Conservation (phyloP, 2,113 vertebrate genomes). For the Colistium nudipinnis region DNA sequence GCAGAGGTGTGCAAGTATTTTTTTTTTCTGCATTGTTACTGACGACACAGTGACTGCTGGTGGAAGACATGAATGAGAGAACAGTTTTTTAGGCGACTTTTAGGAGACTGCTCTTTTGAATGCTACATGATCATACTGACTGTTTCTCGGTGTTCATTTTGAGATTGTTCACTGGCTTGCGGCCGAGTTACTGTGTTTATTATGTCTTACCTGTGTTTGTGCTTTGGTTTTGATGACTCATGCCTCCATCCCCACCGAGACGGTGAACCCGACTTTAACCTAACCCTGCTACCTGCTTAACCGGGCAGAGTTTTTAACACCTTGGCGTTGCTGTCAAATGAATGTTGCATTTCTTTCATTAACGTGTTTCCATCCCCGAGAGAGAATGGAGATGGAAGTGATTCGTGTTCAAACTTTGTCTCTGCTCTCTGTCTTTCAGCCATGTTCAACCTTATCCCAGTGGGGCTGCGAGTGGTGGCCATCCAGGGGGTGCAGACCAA, state of each 20-base stretch:
- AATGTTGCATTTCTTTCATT: not conserved
- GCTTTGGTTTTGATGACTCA: conserved; percentile 12
- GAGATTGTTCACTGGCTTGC: conserved; percentile 11
- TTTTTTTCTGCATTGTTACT: not conserved
- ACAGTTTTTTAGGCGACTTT: no score
- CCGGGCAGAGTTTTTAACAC: not conserved
- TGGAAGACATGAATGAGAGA: not conserved
- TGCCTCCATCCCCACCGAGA: conserved; percentile 3
- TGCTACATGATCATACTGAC: not conserved
- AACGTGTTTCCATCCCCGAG: not conserved
- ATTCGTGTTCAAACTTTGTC: not conserved
- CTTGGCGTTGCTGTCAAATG: no score
- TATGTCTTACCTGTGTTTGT: conserved; percentile 27
- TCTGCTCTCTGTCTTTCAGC: conserved; percentile 80
- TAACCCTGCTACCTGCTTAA: not conserved
- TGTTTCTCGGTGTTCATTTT: not conserved
- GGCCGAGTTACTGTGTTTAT: conserved; percentile 14
- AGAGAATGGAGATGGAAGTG: not conserved
- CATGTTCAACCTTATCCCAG: conserved; percentile 99
- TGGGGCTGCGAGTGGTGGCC: conserved; percentile 98
- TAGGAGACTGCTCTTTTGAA: no score
- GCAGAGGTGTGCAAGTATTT: conserved; percentile 6
- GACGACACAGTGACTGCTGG: not conserved
- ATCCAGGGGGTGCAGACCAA: conserved; percentile 99
- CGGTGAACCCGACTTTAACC: not conserved